Evolutionary conservation across 2,888 invertebrate genomes (phyloP).

Genomic region (Eledona agricola): DNA sequence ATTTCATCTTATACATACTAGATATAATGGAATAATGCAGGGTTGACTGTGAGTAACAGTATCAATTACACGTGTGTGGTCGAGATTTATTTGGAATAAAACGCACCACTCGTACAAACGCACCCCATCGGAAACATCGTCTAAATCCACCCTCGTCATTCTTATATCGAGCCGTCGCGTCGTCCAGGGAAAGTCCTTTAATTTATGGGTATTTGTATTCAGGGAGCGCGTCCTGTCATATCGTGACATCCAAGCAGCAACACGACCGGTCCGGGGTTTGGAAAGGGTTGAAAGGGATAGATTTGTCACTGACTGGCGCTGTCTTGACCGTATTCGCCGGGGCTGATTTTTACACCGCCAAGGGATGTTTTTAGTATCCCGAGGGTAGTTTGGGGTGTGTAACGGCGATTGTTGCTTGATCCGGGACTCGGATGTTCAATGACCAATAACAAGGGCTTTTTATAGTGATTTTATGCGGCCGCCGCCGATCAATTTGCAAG

Average conservation of each 20-base stretch:
- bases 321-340: constrained; percentile 53
- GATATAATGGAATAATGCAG: no score
- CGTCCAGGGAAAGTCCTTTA: constrained; percentile 31
- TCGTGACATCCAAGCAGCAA: constrained; percentile 47
- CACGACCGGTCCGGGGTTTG: constrained; percentile 41
- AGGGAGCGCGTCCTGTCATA: constrained; percentile 49
- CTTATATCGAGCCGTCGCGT: constrained; percentile 5
- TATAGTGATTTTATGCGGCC: constrained; percentile 33
- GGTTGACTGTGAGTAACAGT: no score
- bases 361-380: constrained; percentile 38
- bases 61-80: no score
- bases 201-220: constrained; percentile 51
- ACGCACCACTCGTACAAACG: no score
- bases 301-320: constrained; percentile 58
- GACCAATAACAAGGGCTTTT: constrained; percentile 38
- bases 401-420: constrained; percentile 37
- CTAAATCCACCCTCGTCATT: no score
- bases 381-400: constrained; percentile 38
- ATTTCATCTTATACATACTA: no score
- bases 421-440: constrained; percentile 37
- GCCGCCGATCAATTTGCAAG: constrained; percentile 20
- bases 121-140: no score
- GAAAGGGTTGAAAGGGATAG: constrained; percentile 56
- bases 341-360: constrained; percentile 30
- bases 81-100: no score